phyloP scores from a whole-genome alignment of 2,113 vertebrate genomes.

The Gymnobelideus leadbeateri region DNA sequence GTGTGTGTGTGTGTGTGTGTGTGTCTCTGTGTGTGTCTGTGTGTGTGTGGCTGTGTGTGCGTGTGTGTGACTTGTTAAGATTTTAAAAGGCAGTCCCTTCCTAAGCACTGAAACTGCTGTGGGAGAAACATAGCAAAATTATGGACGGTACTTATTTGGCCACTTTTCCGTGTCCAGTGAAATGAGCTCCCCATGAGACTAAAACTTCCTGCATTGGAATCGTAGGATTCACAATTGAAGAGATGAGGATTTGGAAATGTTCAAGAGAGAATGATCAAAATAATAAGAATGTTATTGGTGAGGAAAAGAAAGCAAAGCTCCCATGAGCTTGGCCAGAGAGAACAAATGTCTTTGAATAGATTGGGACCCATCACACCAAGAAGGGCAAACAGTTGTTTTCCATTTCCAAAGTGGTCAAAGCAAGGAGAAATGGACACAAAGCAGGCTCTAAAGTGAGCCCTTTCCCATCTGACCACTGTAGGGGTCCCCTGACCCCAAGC shows the following conservation, averaged over 20 bases:
- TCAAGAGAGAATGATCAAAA: slow-evolving; percentile 29
- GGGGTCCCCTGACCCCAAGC: background rate
- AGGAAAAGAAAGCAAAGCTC: slow-evolving; percentile 1
- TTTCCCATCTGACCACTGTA: background rate
- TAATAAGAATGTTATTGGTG: slow-evolving; percentile 28
- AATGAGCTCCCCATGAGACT: background rate
- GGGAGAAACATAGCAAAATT: too few species aligned
- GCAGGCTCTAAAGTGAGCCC: background rate
- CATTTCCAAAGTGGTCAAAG: background rate
- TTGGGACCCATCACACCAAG: background rate
- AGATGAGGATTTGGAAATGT: slow-evolving; percentile 17
- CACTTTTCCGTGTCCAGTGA: background rate
- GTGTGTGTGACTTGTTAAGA: too few species aligned
- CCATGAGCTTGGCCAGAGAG: background rate
- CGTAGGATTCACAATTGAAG: background rate
- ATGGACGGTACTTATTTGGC: too few species aligned
- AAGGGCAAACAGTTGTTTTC: background rate
- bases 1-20: too few species aligned
- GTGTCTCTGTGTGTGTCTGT: too few species aligned
- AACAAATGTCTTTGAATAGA: background rate
- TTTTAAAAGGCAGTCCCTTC: background rate
- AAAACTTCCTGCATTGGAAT: background rate
- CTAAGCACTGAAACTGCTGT: background rate
- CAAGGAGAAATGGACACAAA: background rate
- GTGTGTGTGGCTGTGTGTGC: too few species aligned